Percentiles rank a stretch among this genome's conserved stretches.
These are phyloP conservation scores for Drosophila helvetica DNA, from an alignment of 2,888 invertebrate species.

Conservation along the genomic window DNA sequence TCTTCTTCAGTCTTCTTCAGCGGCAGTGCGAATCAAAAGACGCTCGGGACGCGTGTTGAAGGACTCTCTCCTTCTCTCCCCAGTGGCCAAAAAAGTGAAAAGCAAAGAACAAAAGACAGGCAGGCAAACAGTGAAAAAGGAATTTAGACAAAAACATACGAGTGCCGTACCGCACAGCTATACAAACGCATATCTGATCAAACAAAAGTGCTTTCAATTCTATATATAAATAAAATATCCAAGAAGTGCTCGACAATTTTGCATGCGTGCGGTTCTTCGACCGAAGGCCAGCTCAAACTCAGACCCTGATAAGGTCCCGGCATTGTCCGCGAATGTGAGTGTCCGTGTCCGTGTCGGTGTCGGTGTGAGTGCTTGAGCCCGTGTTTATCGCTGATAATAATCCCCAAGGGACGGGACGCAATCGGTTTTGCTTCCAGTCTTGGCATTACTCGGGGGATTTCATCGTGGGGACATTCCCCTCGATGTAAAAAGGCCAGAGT, in stretches of 20 bases:
- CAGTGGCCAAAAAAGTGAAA: constrained; percentile 13
- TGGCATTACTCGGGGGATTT: constrained; percentile 4
- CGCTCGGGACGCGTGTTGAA: constrained; percentile 28
- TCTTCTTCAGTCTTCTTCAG: constrained; percentile 14
- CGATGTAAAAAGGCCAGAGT: constrained; percentile 20
- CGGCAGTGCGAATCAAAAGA: constrained; percentile 35
- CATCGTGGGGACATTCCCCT: constrained; percentile 9
- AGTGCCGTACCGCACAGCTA: constrained; percentile 6
- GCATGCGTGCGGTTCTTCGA: constrained; percentile 12
- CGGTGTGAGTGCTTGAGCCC: not conserved
- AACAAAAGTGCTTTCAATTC: constrained; percentile 30
- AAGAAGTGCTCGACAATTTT: constrained; percentile 20
- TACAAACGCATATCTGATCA: constrained; percentile 30
- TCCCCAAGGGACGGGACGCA: constrained; percentile 16
- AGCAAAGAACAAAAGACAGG: constrained; percentile 32
- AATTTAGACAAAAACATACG: constrained; percentile 11
- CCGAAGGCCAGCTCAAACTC: not conserved
- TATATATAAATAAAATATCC: constrained; percentile 3
- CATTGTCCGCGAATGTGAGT: not conserved
- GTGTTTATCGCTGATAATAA: not conserved
- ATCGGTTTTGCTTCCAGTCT: constrained; percentile 13
- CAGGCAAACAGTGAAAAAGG: constrained; percentile 19
- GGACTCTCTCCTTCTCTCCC: constrained; percentile 34
- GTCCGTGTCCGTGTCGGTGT: not conserved
- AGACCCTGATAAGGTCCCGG: constrained; percentile 19